Percentiles rank a stretch among this genome's conserved stretches.
Conservation (phyloP, 2,113 vertebrate species). For the Hemiscyllium ocellatum region DNA sequence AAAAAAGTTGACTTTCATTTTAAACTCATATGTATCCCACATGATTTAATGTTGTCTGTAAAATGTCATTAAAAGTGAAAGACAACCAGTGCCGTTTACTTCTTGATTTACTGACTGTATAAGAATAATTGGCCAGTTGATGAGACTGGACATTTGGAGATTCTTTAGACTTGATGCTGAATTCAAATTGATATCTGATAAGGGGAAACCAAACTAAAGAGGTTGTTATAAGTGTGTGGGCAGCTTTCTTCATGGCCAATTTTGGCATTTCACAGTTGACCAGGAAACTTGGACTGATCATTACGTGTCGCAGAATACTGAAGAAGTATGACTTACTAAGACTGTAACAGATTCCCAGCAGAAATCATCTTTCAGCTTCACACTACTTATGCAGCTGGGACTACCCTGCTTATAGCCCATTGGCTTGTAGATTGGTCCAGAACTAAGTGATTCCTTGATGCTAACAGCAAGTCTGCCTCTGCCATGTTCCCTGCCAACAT, state of each 20-base stretch:
- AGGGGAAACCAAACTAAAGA: background rate
- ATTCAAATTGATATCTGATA: background rate
- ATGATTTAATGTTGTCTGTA: background rate
- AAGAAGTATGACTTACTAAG: background rate
- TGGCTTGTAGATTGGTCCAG: background rate
- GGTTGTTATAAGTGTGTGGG: background rate
- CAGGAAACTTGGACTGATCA: background rate
- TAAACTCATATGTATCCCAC: background rate
- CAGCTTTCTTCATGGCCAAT: background rate
- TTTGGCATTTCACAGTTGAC: background rate
- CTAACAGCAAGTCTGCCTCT: background rate
- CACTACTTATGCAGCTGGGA: background rate
- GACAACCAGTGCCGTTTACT: background rate
- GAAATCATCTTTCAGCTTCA: background rate
- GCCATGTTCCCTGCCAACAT: too few species aligned
- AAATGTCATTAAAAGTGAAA: background rate
- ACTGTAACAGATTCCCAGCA: background rate
- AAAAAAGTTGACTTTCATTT: background rate
- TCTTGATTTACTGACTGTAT: background rate
- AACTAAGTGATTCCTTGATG: background rate
- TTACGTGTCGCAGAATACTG: background rate
- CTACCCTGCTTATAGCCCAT: background rate
- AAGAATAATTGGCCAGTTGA: background rate
- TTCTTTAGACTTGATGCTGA: background rate
- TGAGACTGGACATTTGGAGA: background rate